phyloP scores from a whole-genome alignment of 2,113 vertebrate genomes.

The Egretta garzetta region DNA sequence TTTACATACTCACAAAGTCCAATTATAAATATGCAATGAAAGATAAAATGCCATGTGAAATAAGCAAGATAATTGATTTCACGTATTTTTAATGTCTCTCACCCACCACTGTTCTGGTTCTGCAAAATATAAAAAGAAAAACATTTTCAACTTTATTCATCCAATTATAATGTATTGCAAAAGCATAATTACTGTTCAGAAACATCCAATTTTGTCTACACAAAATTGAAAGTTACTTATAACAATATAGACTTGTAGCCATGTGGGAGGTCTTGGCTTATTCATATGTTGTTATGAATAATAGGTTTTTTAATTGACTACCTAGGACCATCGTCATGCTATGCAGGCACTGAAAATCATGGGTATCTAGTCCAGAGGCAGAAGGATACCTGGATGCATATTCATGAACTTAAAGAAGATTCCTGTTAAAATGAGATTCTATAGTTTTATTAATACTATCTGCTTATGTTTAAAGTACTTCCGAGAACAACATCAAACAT shows the following conservation, averaged over 20 bases:
- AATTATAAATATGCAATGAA: not conserved
- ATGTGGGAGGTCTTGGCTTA: not conserved
- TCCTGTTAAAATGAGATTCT: not conserved
- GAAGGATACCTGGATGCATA: not conserved
- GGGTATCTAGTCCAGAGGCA: not conserved
- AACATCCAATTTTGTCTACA: not conserved
- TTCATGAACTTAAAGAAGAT: constrained; percentile 3
- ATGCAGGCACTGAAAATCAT: not conserved
- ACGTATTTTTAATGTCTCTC: not conserved
- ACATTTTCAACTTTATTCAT: not conserved
- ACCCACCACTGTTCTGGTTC: not conserved
- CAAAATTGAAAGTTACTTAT: not conserved
- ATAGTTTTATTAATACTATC: not conserved
- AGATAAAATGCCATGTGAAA: not conserved
- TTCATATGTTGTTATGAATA: not conserved
- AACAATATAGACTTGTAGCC: not conserved
- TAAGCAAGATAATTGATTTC: not conserved
- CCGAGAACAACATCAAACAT: constrained; percentile 21
- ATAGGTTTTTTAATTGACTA: not conserved
- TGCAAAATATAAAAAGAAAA: not conserved
- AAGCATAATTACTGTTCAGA: constrained; percentile 10
- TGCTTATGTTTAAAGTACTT: constrained; percentile 32
- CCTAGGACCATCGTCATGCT: not conserved
- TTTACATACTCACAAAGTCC: not conserved
- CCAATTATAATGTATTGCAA: not conserved